Evolutionary conservation across 2,888 invertebrate genomes (phyloP), one percentile per base, ranked within the genome.

Genomic region (Torymus auratus): DNA sequence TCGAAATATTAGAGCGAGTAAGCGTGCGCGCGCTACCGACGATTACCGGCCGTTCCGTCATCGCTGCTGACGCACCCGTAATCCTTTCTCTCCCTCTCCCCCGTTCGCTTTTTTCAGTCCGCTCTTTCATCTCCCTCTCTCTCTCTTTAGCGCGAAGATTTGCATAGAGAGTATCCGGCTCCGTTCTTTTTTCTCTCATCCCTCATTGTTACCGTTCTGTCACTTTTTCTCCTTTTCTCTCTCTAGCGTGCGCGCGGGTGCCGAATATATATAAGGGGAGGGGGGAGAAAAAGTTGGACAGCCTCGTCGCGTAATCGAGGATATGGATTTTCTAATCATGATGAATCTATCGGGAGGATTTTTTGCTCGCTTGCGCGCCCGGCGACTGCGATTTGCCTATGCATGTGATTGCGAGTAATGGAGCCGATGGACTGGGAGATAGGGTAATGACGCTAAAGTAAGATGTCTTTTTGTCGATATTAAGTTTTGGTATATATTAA

Each of bases 41-140:
- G 89, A 90, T 90, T 90, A 90, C 89, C 87, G 86, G 87, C 83
- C 90, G 90, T 86, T 91, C 90, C 88, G 89, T 91, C 91, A 90
- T 90, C 89, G 85, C 85, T 85, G 87, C 88, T 89, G 89, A 89
- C 89, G 89, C 88, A 86, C 85, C 88, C 88, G 84, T 88, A 89
- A 89, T 89, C 89, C 89, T 89, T 88, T 50, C 67, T 50, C 67
- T 70, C 64, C 50, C 23, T 15, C 60, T 41, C 62, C 50, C 50
- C 15, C 62, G 3, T 58, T 62, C 17, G 15, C 53, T 73, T 52
- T 70, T 28, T 62, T 28, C 28, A 28, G 28, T 28, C 5, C 28
- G 28, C 28, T 28, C 28, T 28, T 88, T 89, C 88, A 86, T 50
- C 67, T 70, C 64, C 50, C 23, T 28, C 60, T 41, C 62, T 65